Evolutionary conservation across 2,113 vertebrate genomes (phyloP).

Genomic region (Willisornis vidua): DNA sequence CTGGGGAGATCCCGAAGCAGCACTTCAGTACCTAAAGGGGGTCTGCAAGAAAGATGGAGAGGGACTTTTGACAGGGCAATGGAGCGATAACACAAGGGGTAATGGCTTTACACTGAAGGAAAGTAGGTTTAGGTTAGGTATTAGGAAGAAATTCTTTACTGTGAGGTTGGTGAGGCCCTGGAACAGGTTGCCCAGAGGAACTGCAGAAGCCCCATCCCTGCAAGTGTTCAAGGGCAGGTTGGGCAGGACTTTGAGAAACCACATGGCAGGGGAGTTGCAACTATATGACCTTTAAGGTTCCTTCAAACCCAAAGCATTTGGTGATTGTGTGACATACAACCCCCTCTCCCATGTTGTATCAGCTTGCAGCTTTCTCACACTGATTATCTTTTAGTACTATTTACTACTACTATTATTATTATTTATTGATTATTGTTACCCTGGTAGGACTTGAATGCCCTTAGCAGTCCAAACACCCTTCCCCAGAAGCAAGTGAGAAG

Average conservation of each 20-base stretch:
- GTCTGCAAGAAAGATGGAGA: background rate
- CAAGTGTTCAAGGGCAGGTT: background rate
- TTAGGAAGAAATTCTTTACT: background rate
- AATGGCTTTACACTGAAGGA: background rate
- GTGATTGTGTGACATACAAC: background rate
- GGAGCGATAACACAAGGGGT: background rate
- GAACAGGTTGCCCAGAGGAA: background rate
- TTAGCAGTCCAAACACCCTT: background rate
- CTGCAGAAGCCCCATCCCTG: background rate
- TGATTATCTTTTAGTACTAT: background rate
- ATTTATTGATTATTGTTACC: background rate
- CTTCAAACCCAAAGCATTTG: fast-evolving
- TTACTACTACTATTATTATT: background rate
- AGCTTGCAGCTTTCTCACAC: background rate
- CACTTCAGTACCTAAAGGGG: background rate
- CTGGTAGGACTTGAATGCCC: background rate
- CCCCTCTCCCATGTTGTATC: fast-evolving
- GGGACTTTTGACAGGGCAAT: background rate
- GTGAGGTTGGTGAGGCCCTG: background rate
- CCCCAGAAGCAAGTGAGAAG: background rate
- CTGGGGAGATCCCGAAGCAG: background rate
- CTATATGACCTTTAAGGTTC: background rate
- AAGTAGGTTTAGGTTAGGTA: background rate
- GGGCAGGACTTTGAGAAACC: background rate
- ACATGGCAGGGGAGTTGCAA: fast-evolving